phyloP scores from a whole-genome alignment of 2,888 invertebrate genomes.

The Archaeoteleia sp. region DNA sequence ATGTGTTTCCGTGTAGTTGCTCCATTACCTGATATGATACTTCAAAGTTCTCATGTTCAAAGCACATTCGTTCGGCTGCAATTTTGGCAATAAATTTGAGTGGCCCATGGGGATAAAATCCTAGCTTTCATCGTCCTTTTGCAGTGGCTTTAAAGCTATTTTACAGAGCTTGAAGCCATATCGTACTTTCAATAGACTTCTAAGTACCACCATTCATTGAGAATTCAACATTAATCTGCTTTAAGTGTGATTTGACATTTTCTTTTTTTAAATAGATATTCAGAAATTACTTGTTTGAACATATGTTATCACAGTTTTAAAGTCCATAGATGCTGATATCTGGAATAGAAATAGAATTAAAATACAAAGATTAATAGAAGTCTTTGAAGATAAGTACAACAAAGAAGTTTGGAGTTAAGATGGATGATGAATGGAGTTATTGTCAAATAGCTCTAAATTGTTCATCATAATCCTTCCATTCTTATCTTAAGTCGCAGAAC shows the following conservation, averaged over 20 bases:
- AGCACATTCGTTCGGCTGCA: conserved; percentile 15
- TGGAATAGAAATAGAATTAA: too few species aligned
- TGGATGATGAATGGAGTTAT: too few species aligned
- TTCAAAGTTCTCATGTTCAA: conserved; percentile 16
- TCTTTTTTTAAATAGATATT: neutral
- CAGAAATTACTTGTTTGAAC: neutral
- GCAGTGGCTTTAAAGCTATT: conserved; percentile 5
- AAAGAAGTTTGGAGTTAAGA: too few species aligned
- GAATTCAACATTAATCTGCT: neutral
- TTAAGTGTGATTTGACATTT: neutral
- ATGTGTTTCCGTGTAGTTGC: conserved; percentile 16
- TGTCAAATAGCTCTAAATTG: too few species aligned
- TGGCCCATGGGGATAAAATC: conserved; percentile 13
- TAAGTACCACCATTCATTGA: conserved; percentile 1
- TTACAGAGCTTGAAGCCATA: conserved; percentile 9
- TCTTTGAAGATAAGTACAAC: too few species aligned
- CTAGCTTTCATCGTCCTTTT: conserved; percentile 10
- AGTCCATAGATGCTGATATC: too few species aligned
- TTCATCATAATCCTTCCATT: too few species aligned
- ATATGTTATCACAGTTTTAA: too few species aligned
- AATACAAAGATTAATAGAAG: too few species aligned
- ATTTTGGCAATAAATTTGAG: conserved; percentile 27
- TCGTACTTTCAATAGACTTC: neutral
- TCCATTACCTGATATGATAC: conserved; percentile 14
- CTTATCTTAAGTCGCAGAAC: too few species aligned